Percentiles rank a stretch among this genome's conserved stretches.
These are phyloP conservation scores for Augochlora pura DNA, from an alignment of 1,140 invertebrate genomes.

Conservation along the genomic window DNA sequence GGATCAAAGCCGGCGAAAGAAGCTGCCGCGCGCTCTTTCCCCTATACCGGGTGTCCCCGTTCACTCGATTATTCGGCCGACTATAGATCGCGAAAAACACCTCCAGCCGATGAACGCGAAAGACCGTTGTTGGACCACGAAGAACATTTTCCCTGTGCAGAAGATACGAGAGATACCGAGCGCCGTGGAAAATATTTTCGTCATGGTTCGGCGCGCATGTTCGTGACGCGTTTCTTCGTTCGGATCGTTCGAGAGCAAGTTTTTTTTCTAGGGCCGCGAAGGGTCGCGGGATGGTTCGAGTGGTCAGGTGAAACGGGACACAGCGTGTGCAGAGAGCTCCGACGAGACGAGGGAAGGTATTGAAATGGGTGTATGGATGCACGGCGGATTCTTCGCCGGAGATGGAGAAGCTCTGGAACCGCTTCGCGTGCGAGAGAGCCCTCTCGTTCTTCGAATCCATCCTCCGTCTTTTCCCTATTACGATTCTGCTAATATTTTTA, in stretches of 20 bases:
- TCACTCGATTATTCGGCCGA: background rate
- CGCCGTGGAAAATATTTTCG: background rate
- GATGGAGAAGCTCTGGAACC: slow-evolving; percentile 15
- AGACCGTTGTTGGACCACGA: background rate
- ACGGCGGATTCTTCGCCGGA: background rate
- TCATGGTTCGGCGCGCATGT: background rate
- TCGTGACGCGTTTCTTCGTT: background rate
- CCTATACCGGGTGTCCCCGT: slow-evolving; percentile 1
- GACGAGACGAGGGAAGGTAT: slow-evolving; percentile 5
- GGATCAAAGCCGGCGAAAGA: slow-evolving; percentile 23
- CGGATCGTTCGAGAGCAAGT: too few relatives aligned
- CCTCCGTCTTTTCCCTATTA: background rate
- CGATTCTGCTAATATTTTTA: background rate
- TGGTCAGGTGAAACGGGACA: slow-evolving; percentile 11
- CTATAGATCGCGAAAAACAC: too few relatives aligned
- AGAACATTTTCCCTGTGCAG: too few relatives aligned
- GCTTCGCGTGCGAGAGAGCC: slow-evolving; percentile 1
- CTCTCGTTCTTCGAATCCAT: slow-evolving; percentile 21
- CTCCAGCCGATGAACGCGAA: background rate
- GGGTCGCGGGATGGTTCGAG: background rate
- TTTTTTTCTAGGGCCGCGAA: too few relatives aligned
- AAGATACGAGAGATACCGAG: too few relatives aligned
- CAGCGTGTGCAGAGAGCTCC: background rate
- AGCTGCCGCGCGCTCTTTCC: background rate
- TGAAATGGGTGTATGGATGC: slow-evolving; percentile 35